Evolutionary conservation across 2,797 vertebrate genomes (phyloP).

Genomic region (Echeneis naucrates): DNA sequence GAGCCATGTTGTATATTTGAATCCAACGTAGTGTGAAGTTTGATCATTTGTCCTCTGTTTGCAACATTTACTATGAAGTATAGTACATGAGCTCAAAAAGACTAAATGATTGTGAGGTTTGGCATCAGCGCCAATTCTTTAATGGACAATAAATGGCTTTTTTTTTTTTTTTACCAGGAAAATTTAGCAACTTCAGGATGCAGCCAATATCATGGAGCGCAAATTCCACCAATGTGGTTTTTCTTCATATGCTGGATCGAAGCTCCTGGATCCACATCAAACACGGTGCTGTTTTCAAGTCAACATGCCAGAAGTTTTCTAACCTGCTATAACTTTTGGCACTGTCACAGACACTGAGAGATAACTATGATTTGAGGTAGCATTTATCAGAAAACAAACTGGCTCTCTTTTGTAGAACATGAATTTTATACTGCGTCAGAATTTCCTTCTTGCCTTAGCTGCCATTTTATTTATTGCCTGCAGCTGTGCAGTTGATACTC

Average conservation of each 20-base stretch:
- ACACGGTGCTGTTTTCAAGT: constrained; percentile 25
- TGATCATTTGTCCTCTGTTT: not conserved
- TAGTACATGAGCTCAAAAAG: not conserved
- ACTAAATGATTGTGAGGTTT: not conserved
- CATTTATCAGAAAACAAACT: constrained; percentile 44
- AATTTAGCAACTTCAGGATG: not conserved
- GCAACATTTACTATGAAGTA: not conserved
- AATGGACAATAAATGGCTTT: not conserved
- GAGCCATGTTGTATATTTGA: not conserved
- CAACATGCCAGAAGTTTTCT: constrained; percentile 20
- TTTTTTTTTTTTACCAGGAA: not conserved
- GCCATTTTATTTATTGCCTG: constrained; percentile 15
- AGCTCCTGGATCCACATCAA: constrained; percentile 28
- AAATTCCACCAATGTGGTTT: not conserved
- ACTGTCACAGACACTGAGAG: constrained; percentile 44
- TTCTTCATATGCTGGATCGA: constrained; percentile 5
- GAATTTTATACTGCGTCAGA: not conserved
- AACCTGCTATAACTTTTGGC: constrained; percentile 33
- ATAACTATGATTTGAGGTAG: constrained; percentile 36
- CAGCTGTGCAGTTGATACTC: constrained; percentile 17
- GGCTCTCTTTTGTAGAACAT: constrained; percentile 28
- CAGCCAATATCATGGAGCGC: not conserved
- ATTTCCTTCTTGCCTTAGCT: constrained; percentile 16
- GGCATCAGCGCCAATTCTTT: not conserved
- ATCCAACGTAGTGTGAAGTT: not conserved